phyloP scores from a whole-genome alignment of 2,113 vertebrate species.

The Garra rufa region DNA sequence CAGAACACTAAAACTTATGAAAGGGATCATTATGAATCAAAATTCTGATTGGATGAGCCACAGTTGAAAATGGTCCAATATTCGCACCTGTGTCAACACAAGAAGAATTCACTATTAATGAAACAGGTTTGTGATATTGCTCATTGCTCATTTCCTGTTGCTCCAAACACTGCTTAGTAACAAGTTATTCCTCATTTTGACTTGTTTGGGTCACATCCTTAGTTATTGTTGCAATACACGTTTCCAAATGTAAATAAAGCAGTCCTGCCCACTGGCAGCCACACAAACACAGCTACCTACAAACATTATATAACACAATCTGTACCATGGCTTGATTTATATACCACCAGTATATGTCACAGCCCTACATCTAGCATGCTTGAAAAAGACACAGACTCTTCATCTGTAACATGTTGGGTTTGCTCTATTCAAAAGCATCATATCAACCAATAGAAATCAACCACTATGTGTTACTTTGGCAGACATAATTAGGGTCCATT shows the following conservation, averaged over 20 bases:
- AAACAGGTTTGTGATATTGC: not conserved
- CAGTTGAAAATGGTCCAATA: not conserved
- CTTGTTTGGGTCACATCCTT: not conserved
- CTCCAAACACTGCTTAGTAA: not conserved
- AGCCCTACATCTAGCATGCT: not conserved
- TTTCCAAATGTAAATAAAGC: not conserved
- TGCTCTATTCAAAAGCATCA: not conserved
- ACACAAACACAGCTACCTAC: not conserved
- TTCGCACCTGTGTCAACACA: not conserved
- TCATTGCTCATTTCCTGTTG: not conserved
- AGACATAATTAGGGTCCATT: not conserved
- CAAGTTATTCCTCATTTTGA: not conserved
- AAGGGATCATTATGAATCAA: not conserved
- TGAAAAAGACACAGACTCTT: not conserved
- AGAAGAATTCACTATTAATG: not conserved
- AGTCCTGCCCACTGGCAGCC: not conserved
- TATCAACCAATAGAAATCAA: not conserved
- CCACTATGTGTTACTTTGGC: not conserved
- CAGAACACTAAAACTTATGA: not conserved
- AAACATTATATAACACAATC: not conserved
- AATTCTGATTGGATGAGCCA: not conserved
- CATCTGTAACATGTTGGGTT: not conserved
- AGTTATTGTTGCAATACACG: not conserved
- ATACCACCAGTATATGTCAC: not conserved
- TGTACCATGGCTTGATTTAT: not conserved